These are phyloP conservation scores for Mesoclemmys tuberculata DNA, from an alignment of 2,113 vertebrate species.

Conservation along the genomic window DNA sequence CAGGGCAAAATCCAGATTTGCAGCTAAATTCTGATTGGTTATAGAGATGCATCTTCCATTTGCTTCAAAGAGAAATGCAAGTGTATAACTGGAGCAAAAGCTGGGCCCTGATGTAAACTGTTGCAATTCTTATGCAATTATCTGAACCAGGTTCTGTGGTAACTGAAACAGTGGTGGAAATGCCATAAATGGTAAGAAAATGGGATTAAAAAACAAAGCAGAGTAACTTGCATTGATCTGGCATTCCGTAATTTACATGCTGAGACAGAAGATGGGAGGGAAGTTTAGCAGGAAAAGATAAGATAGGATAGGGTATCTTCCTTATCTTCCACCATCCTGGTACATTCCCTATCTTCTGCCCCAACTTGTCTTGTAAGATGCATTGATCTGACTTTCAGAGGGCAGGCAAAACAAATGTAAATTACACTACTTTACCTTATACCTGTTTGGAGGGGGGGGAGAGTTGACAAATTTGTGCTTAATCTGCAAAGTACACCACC, in stretches of 20 bases:
- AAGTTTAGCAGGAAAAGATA: background rate
- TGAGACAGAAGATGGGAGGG: background rate
- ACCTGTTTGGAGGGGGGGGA: too few relatives aligned
- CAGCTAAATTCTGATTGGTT: background rate
- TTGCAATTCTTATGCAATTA: background rate
- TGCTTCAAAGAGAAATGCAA: background rate
- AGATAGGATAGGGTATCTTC: background rate
- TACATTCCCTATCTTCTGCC: background rate
- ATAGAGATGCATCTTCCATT: background rate
- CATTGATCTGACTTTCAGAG: background rate
- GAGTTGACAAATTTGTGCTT: conserved; percentile 5
- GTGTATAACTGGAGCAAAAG: background rate
- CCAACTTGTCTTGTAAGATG: background rate
- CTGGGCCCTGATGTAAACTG: background rate
- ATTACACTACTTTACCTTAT: background rate
- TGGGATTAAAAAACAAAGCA: background rate
- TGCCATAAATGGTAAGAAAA: background rate
- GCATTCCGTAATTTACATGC: background rate
- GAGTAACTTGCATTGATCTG: background rate
- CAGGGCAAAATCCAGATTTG: background rate
- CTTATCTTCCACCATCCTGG: background rate
- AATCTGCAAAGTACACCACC: conserved; percentile 42
- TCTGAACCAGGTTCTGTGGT: background rate
- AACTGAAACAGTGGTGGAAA: conserved; percentile 16
- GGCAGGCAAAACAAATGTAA: background rate